Evolutionary conservation across 1,140 invertebrate species (phyloP).

Genomic region (Calliphora vicina): DNA sequence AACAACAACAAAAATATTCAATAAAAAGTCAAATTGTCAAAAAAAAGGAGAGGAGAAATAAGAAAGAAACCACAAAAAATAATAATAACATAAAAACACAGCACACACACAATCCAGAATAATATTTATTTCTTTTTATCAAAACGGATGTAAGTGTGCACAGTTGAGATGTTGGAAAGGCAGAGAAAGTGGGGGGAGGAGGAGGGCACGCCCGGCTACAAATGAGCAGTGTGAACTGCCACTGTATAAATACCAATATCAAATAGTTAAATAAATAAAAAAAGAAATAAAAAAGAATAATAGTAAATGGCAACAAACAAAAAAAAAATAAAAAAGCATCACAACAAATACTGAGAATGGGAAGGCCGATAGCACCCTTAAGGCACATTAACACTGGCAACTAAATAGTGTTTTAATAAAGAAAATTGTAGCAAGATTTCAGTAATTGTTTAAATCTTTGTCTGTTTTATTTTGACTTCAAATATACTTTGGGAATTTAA

Average conservation of each 20-base stretch:
- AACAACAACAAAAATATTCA: conserved; percentile 24
- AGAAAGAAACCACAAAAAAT: not conserved
- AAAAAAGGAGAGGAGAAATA: conserved; percentile 21
- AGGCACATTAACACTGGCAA: not conserved
- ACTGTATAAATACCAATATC: conserved; percentile 6
- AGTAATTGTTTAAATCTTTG: no score
- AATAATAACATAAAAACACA: conserved; percentile 46
- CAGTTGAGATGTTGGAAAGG: not conserved
- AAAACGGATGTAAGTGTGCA: conserved; percentile 60
- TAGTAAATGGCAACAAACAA: not conserved
- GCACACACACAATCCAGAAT: conserved; percentile 17
- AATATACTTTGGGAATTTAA: no score
- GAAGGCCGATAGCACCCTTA: not conserved
- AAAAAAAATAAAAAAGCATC: not conserved
- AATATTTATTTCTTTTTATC: conserved; percentile 63
- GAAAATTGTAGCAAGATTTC: no score
- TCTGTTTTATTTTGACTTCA: no score
- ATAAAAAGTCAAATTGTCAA: conserved; percentile 35
- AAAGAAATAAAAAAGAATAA: not conserved
- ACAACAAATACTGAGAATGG: not conserved
- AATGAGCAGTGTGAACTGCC: not conserved
- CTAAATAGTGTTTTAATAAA: no score
- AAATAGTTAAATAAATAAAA: not conserved
- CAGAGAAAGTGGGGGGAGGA: not conserved
- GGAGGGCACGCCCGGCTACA: not conserved